Evolutionary conservation across 1,140 invertebrate genomes (phyloP).

Genomic region (Armadillidium nasatum): DNA sequence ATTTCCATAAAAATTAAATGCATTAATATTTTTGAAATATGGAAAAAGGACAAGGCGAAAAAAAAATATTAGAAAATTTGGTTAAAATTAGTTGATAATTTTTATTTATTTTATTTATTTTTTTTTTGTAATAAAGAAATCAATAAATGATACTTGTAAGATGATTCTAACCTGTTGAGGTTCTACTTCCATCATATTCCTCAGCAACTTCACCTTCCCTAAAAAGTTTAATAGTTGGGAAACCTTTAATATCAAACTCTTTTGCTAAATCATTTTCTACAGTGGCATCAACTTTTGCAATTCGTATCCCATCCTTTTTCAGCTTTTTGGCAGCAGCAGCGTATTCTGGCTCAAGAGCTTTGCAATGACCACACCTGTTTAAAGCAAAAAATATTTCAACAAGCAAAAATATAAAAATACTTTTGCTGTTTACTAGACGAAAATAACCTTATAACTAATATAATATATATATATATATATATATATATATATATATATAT

Average conservation of each 20-base stretch:
- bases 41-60: background rate
- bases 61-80: background rate
- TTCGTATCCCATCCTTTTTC: conserved; percentile 48
- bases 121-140: no score
- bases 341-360: conserved; percentile 48
- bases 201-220: conserved; percentile 49
- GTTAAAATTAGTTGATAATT: background rate
- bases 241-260: conserved; percentile 50
- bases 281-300: conserved; percentile 56
- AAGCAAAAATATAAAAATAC: background rate
- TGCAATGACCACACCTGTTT: conserved; percentile 52
- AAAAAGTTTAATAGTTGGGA: conserved; percentile 54
- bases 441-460: background rate
- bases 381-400: background rate
- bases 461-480: background rate
- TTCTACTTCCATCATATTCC: conserved; percentile 52
- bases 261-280: conserved; percentile 50
- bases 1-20: no score
- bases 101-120: no score
- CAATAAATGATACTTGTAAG: background rate
- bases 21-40: background rate
- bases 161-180: conserved; percentile 48
- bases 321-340: conserved; percentile 47
- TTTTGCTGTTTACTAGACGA: background rate
- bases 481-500: background rate